phyloP scores from a whole-genome alignment of 1,140 invertebrate species.

The Drosophila aff. region DNA sequence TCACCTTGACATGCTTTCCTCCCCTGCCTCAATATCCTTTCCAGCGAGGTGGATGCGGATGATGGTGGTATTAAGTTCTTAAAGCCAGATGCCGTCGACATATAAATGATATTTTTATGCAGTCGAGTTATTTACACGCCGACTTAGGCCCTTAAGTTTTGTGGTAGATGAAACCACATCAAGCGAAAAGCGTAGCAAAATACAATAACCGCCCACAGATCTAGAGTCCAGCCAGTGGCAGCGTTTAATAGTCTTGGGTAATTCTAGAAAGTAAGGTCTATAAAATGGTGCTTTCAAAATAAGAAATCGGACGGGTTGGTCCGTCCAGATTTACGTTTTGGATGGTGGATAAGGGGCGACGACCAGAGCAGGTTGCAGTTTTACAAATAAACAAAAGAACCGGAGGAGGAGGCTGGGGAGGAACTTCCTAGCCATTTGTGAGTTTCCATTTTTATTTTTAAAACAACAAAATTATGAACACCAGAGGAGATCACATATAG shows the following conservation, averaged over 20 bases:
- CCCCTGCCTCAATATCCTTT: constrained; percentile 52
- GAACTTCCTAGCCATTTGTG: constrained; percentile 50
- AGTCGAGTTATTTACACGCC: constrained; percentile 30
- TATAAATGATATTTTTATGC: constrained; percentile 48
- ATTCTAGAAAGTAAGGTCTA: constrained; percentile 64
- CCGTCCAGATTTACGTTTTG: constrained; percentile 51
- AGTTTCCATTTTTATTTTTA: constrained; percentile 67
- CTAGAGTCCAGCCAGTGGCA: constrained; percentile 34
- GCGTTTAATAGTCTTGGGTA: constrained; percentile 69
- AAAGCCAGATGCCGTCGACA: constrained; percentile 53
- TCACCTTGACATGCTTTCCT: constrained; percentile 62
- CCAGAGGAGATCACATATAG: constrained; percentile 30
- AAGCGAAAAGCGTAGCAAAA: constrained; percentile 43
- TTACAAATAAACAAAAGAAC: constrained; percentile 69
- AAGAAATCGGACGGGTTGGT: constrained; percentile 33
- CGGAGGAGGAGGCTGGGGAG: constrained; percentile 2
- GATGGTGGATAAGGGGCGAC: constrained; percentile 1
- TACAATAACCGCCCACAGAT: constrained; percentile 70
- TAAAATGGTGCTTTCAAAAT: constrained; percentile 65
- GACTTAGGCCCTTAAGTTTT: constrained; percentile 44
- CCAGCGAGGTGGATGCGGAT: constrained; percentile 19
- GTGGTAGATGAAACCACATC: constrained; percentile 58
- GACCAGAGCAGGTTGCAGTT: constrained; percentile 65
- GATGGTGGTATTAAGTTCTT: constrained; percentile 42
- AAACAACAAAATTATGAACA: constrained; percentile 48